Percentiles rank a stretch among this genome's conserved stretches.
phyloP scores from a whole-genome alignment of 2,113 vertebrate genomes.

The Dascyllus trimaculatus region DNA sequence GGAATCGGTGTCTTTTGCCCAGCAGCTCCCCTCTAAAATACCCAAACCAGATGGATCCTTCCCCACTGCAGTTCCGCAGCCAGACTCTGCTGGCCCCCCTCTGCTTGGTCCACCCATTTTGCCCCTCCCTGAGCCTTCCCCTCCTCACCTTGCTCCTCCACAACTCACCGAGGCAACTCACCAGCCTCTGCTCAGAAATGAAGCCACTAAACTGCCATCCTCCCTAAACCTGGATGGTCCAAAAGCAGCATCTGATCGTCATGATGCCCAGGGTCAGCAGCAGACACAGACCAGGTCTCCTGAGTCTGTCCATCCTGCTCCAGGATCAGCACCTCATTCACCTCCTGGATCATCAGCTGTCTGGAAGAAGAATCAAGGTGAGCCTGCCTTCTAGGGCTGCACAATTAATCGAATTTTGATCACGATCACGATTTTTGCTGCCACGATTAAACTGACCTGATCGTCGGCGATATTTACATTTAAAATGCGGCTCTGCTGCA shows the following conservation, averaged over 20 bases:
- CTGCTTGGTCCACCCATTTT: not conserved
- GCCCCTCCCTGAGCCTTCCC: constrained; percentile 2
- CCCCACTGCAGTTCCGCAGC: not conserved
- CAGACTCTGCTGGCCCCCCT: not conserved
- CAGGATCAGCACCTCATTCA: constrained; percentile 77
- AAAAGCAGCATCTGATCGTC: not conserved
- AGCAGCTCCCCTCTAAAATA: not conserved
- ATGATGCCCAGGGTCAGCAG: constrained; percentile 27
- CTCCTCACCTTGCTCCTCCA: not conserved
- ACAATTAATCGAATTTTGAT: too few species aligned
- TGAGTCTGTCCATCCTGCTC: constrained; percentile 68
- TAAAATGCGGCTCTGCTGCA: too few species aligned
- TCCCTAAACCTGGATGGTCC: not conserved
- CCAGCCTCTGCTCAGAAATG: not conserved
- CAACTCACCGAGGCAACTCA: constrained; percentile 29
- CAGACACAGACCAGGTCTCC: constrained; percentile 76
- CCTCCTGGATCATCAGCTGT: constrained; percentile 83
- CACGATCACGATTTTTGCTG: too few species aligned
- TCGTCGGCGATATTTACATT: too few species aligned
- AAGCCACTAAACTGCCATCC: not conserved
- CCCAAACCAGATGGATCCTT: not conserved
- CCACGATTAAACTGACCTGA: too few species aligned
- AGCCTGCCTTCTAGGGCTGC: constrained; percentile 43
- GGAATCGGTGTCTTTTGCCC: not conserved
- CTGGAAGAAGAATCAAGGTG: constrained; percentile 95